These are phyloP conservation scores for Perca schrenkii DNA, from an alignment of 2,113 vertebrate genomes.

Conservation along the genomic window DNA sequence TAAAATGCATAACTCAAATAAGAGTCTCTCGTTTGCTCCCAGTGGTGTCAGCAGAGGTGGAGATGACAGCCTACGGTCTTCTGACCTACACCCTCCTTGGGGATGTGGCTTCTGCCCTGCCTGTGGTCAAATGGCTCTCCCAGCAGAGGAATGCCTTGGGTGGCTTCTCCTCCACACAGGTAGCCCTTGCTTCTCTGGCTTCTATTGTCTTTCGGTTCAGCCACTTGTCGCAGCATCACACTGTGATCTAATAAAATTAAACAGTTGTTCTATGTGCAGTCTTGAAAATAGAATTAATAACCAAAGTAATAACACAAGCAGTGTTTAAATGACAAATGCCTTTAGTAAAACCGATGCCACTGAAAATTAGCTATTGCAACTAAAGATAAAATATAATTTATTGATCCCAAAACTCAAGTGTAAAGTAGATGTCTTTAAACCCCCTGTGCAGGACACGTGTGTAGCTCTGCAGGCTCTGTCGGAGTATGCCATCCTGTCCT, in stretches of 20 bases:
- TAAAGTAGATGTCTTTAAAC: neutral
- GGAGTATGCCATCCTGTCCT: conserved; percentile 94
- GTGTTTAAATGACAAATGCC: neutral
- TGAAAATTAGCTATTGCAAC: neutral
- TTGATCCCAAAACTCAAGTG: neutral
- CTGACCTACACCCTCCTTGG: conserved; percentile 91
- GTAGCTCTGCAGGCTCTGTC: conserved; percentile 94
- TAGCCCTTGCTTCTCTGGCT: conserved; percentile 36
- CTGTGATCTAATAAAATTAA: neutral
- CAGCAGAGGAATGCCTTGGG: conserved; percentile 93
- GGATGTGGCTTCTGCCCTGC: conserved; percentile 90
- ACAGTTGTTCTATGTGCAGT: neutral
- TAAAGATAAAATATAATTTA: neutral
- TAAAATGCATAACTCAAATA: neutral
- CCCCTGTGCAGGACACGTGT: conserved; percentile 89
- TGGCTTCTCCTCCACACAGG: conserved; percentile 96
- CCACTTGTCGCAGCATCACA: neutral
- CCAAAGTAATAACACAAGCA: neutral
- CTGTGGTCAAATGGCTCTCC: conserved; percentile 95
- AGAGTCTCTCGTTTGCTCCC: conserved; percentile 18
- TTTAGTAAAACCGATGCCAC: neutral
- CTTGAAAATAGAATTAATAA: neutral
- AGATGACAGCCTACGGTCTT: conserved; percentile 94
- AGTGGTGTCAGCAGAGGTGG: conserved; percentile 95
- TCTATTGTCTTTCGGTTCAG: neutral